phyloP scores from a whole-genome alignment of 2,888 invertebrate species.

The Gari tellinella region DNA sequence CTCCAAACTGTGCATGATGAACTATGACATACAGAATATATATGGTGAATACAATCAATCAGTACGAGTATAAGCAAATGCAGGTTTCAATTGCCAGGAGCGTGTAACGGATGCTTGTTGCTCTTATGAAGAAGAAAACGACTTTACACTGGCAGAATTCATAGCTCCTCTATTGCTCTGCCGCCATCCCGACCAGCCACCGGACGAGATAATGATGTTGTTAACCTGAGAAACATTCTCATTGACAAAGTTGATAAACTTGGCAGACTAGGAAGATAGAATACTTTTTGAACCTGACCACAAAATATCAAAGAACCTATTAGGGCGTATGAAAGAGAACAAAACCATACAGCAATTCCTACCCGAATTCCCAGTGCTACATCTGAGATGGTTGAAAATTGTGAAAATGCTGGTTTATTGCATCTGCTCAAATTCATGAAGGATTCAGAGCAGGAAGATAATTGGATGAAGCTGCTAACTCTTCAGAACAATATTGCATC shows the following conservation, averaged over 20 bases:
- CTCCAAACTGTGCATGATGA: too few relatives aligned
- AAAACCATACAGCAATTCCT: slow-evolving; percentile 29
- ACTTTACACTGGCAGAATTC: background rate
- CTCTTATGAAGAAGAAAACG: too few relatives aligned
- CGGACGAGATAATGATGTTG: slow-evolving; percentile 26
- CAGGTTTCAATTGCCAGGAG: too few relatives aligned
- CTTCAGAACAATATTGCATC: slow-evolving; percentile 20
- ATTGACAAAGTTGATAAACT: too few relatives aligned
- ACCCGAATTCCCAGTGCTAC: slow-evolving; percentile 42
- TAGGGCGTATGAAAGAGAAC: slow-evolving; percentile 15
- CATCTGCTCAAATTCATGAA: slow-evolving; percentile 46
- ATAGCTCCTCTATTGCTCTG: background rate
- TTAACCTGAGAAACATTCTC: too few relatives aligned
- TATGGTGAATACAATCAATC: too few relatives aligned
- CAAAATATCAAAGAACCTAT: slow-evolving; percentile 45
- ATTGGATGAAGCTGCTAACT: slow-evolving; percentile 8
- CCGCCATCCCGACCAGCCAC: slow-evolving; percentile 8
- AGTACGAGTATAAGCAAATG: too few relatives aligned
- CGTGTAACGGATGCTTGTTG: too few relatives aligned
- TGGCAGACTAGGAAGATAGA: slow-evolving; percentile 20
- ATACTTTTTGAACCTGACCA: slow-evolving; percentile 54
- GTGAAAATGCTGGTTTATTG: slow-evolving; percentile 36
- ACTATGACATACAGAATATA: too few relatives aligned
- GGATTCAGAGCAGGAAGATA: slow-evolving; percentile 13
- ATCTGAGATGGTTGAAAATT: slow-evolving; percentile 48